These are phyloP conservation scores for Phocides pigmalion DNA, from an alignment of 1,140 invertebrate genomes.

Conservation along the genomic window DNA sequence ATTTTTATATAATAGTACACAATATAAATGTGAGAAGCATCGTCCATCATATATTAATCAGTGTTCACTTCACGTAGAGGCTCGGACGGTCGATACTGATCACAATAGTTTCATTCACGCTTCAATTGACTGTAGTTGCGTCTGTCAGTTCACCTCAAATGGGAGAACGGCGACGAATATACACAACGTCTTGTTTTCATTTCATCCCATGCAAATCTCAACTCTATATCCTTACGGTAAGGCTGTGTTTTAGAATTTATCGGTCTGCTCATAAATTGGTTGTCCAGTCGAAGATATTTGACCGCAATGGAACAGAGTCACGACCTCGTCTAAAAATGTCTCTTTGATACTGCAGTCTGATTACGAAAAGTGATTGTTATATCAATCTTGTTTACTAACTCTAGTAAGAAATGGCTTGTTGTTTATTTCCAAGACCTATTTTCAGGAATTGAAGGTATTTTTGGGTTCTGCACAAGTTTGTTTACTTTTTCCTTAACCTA, in stretches of 20 bases:
- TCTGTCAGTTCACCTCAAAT: conserved; percentile 45
- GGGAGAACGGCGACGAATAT: conserved; percentile 39
- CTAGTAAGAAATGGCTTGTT: conserved; percentile 4
- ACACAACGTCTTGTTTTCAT: conserved; percentile 16
- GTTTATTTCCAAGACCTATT: not conserved
- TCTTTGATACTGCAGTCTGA: conserved; percentile 26
- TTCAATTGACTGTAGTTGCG: conserved; percentile 55
- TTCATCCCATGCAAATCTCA: conserved; percentile 1
- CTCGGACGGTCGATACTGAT: conserved; percentile 26
- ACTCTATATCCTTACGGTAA: not conserved
- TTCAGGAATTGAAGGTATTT: conserved; percentile 6
- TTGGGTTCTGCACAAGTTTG: not conserved
- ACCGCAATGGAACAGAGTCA: conserved; percentile 32
- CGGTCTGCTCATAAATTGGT: conserved; percentile 17
- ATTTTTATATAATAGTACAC: conserved; percentile 16
- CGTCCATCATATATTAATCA: conserved; percentile 11
- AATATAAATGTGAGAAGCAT: conserved; percentile 41
- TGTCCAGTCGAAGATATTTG: conserved; percentile 31
- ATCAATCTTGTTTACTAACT: conserved; percentile 15
- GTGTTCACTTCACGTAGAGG: conserved; percentile 23
- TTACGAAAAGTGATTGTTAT: conserved; percentile 36
- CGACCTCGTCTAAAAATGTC: conserved; percentile 34
- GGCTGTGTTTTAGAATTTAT: not conserved
- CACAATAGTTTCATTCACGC: conserved; percentile 63
- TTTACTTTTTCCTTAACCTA: not conserved